A percentile compares a stretch with the other conserved stretches of the same genome.
phyloP scores from a whole-genome alignment of 1,140 invertebrate genomes.

The Panulirus ornatus region DNA sequence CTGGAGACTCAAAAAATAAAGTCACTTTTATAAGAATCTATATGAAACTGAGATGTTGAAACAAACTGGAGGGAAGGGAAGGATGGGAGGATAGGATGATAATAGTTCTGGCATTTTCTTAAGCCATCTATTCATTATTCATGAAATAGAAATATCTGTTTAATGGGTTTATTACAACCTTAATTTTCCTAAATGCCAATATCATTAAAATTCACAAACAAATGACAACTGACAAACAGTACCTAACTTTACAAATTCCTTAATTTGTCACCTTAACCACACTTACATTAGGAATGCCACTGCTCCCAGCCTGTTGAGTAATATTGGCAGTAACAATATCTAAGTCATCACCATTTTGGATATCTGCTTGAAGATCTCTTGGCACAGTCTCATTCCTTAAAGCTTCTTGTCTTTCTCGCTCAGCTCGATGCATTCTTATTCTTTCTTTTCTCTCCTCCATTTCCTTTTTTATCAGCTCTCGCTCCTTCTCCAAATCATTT shows the following conservation, averaged over 20 bases:
- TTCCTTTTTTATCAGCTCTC: conserved; percentile 28
- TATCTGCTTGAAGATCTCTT: not conserved
- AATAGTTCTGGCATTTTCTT: no score
- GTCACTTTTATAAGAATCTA: no score
- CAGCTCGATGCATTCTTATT: not conserved
- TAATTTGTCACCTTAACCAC: not conserved
- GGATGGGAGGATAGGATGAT: no score
- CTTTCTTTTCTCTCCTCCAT: conserved; percentile 34
- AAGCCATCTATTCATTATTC: no score
- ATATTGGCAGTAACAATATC: not conserved
- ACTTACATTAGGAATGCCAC: conserved; percentile 49
- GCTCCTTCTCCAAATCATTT: conserved; percentile 63
- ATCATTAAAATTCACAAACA: no score
- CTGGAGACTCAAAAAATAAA: no score
- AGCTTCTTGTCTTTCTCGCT: conserved; percentile 15
- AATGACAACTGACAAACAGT: no score
- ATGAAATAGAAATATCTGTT: no score
- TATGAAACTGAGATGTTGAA: no score
- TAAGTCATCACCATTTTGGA: not conserved
- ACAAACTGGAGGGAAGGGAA: no score
- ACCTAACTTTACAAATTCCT: not conserved
- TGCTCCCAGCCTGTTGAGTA: not conserved
- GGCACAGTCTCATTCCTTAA: not conserved
- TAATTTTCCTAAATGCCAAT: no score
- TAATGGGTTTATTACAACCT: no score